phyloP scores from a whole-genome alignment of 2,113 vertebrate genomes.

The Guaruba guarouba region DNA sequence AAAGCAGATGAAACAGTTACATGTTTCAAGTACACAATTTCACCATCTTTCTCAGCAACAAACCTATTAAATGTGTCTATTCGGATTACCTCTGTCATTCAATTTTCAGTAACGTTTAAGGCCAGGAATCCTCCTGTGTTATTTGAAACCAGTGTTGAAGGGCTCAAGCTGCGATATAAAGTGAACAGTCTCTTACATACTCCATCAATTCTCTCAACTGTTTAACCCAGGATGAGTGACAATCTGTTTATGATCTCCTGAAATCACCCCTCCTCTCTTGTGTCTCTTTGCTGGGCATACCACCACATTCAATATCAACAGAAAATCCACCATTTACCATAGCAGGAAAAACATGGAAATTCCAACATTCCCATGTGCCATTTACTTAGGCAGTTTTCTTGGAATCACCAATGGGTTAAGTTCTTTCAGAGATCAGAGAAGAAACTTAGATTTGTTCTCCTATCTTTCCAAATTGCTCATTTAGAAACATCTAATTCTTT shows the following conservation, averaged over 20 bases:
- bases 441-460: not conserved
- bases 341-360: not conserved
- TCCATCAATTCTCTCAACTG: conserved; percentile 16
- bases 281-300: not conserved
- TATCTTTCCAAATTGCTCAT: not conserved
- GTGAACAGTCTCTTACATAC: conserved; percentile 27
- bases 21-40: not conserved
- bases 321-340: not conserved
- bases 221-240: conserved; percentile 25
- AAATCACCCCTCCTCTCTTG: conserved; percentile 52
- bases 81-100: conserved; percentile 25
- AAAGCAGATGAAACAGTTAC: not conserved
- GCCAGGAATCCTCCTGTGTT: not conserved
- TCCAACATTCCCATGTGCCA: not conserved
- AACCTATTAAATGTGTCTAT: not conserved
- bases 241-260: conserved; percentile 56
- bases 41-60: not conserved
- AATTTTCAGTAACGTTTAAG: conserved; percentile 45
- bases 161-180: conserved; percentile 34
- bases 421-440: not conserved
- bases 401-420: not conserved
- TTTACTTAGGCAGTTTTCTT: not conserved
- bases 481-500: not conserved
- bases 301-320: conserved; percentile 9
- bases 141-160: conserved; percentile 13